Percentiles rank a stretch among this genome's conserved stretches.
These are phyloP conservation scores for Drosophila elegans DNA, from an alignment of 1,140 invertebrate species.

Conservation along the genomic window DNA sequence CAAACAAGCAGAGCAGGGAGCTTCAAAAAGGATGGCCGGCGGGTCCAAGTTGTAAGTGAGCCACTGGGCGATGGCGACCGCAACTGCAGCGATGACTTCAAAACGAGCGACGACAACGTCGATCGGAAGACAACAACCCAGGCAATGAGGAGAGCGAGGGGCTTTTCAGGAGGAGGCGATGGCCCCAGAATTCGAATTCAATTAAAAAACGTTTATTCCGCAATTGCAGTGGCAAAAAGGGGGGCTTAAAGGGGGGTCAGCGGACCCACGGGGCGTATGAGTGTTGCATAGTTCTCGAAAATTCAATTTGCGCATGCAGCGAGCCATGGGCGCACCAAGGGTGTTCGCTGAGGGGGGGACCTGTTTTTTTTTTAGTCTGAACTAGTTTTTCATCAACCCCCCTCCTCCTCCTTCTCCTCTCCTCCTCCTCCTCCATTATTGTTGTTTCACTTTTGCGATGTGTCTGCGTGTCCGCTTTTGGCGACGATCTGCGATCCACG, in stretches of 20 bases:
- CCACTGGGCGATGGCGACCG: conserved; percentile 66
- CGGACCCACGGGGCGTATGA: conserved; percentile 78
- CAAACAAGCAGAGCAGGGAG: conserved; percentile 34
- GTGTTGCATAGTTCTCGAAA: conserved; percentile 81
- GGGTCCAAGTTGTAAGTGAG: conserved; percentile 72
- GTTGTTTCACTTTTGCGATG: conserved; percentile 11
- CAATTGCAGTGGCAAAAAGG: conserved; percentile 52
- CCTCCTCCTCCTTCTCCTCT: neutral
- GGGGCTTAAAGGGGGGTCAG: conserved; percentile 14
- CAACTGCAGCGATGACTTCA: conserved; percentile 38
- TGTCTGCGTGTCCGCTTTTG: conserved; percentile 40
- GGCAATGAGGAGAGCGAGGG: conserved; percentile 19
- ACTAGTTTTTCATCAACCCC: conserved; percentile 52
- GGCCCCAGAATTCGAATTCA: conserved; percentile 76
- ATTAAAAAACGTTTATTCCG: conserved; percentile 82
- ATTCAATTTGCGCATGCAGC: conserved; percentile 71
- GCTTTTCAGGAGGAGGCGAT: conserved; percentile 9
- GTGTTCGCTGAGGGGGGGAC: conserved; percentile 12
- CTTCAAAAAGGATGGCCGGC: conserved; percentile 73
- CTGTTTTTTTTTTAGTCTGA: conserved; percentile 47
- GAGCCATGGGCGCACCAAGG: conserved; percentile 16
- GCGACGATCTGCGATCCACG: conserved; percentile 19
- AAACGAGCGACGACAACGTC: conserved; percentile 67
- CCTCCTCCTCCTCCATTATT: conserved; percentile 5
- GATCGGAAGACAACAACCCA: conserved; percentile 70